These are phyloP conservation scores for Sinotaia quadrata DNA, from an alignment of 2,888 invertebrate species.

Conservation along the genomic window DNA sequence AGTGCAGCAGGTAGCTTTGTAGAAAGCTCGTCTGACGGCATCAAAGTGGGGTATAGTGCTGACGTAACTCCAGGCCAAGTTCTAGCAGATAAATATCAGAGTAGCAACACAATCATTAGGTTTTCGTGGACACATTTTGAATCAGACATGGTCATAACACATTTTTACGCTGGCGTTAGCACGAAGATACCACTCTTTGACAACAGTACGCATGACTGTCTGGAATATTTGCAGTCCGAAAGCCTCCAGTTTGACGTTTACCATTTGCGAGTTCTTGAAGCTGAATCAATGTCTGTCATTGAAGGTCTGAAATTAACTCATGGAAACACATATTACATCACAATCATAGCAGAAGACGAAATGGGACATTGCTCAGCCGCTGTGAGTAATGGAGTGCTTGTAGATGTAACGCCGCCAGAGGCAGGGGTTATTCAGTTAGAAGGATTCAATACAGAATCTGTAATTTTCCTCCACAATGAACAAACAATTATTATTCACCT, in stretches of 20 bases:
- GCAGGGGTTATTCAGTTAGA: slow-evolving; percentile 46
- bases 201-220: background rate
- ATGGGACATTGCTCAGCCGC: slow-evolving; percentile 43
- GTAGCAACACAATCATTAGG: background rate
- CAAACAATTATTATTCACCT: slow-evolving; percentile 40
- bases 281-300: slow-evolving; percentile 9
- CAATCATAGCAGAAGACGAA: slow-evolving; percentile 43
- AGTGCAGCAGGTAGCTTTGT: slow-evolving; percentile 51
- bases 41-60: slow-evolving; percentile 46
- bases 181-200: background rate
- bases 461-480: slow-evolving; percentile 40
- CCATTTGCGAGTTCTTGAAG: slow-evolving; percentile 2
- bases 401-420: slow-evolving; percentile 48
- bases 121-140: slow-evolving; percentile 11
- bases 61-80: slow-evolving; percentile 12
- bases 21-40: slow-evolving; percentile 55
- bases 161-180: slow-evolving; percentile 11
- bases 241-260: slow-evolving; percentile 1
- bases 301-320: slow-evolving; percentile 5
- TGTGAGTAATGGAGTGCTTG: slow-evolving; percentile 44
- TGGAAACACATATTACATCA: slow-evolving; percentile 41
- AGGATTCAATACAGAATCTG: slow-evolving; percentile 44
- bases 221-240: background rate
- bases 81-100: slow-evolving; percentile 6
- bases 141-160: slow-evolving; percentile 21